A percentile compares a stretch with the other conserved stretches of the same genome.
Conservation (phyloP, 2,888 invertebrate genomes). For the Drosophila paucipuncta region DNA sequence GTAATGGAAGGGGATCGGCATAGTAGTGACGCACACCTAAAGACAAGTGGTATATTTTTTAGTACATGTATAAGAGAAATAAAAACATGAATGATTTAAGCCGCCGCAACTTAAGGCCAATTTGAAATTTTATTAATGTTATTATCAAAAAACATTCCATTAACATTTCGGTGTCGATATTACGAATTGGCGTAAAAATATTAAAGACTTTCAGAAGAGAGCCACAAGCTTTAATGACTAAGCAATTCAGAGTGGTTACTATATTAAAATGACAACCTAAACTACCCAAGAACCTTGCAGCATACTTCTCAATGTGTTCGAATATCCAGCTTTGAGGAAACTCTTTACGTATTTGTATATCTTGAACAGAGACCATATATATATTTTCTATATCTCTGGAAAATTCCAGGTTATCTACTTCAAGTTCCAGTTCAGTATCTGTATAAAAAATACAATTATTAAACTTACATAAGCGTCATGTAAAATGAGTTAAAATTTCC, state of each 20-base stretch:
- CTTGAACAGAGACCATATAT: neutral
- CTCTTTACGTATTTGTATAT: constrained; percentile 35
- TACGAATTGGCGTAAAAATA: neutral
- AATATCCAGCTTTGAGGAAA: constrained; percentile 61
- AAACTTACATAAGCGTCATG: neutral
- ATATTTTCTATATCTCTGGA: neutral
- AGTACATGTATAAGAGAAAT: constrained; percentile 5
- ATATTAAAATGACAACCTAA: neutral
- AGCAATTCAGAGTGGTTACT: neutral
- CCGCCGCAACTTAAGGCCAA: neutral
- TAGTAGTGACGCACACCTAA: constrained; percentile 2
- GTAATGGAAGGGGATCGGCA: neutral
- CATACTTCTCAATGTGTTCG: constrained; percentile 33
- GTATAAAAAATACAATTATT: constrained; percentile 9
- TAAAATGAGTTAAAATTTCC: neutral
- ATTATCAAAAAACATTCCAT: neutral
- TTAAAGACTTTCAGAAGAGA: neutral
- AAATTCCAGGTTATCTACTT: neutral
- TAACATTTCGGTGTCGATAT: neutral
- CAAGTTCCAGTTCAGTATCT: constrained; percentile 8
- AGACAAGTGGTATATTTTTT: constrained; percentile 12
- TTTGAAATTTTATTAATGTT: neutral
- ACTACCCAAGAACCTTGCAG: constrained; percentile 1
- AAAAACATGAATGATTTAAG: neutral
- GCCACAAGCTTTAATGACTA: neutral